Percentiles rank a stretch among this genome's conserved stretches.
Conservation (phyloP, 92 coral and sea anemone species). For the Epizoanthus rinbou region DNA sequence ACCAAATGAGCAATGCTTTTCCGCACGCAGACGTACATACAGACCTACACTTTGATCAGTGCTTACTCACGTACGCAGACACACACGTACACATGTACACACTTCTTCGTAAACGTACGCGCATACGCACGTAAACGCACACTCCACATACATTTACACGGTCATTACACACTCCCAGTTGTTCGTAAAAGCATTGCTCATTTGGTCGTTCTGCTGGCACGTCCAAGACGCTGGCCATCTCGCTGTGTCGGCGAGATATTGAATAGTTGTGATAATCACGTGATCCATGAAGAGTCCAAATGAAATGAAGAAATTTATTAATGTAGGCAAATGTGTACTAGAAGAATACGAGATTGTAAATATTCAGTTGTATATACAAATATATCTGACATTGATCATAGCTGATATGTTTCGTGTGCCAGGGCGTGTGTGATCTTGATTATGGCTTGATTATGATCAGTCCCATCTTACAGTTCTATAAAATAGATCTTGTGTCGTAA, state of each 20-base stretch:
- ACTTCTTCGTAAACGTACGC: too few species aligned
- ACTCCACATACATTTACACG: not conserved
- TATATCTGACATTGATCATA: not conserved
- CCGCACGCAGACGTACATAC: not conserved
- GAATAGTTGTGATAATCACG: not conserved
- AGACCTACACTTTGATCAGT: too few species aligned
- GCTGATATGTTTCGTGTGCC: too few species aligned
- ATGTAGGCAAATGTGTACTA: slow-evolving; percentile 1
- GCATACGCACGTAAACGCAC: not conserved
- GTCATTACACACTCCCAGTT: not conserved
- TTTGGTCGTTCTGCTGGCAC: not conserved
- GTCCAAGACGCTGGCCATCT: not conserved
- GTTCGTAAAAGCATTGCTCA: not conserved
- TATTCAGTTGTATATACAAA: slow-evolving; percentile 1
- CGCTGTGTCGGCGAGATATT: not conserved
- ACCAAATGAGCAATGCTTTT: too few species aligned
- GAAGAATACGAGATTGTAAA: not conserved
- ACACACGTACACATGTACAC: not conserved
- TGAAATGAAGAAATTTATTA: not conserved
- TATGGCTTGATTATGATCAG: too few species aligned
- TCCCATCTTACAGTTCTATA: too few species aligned
- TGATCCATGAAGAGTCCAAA: not conserved
- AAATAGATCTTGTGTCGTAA: too few species aligned
- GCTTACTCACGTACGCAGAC: not conserved
- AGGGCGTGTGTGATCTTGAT: too few species aligned